phyloP scores from a whole-genome alignment of 37 sponge, comb jelly and placozoan genomes.

The Bolinopsis microptera region DNA sequence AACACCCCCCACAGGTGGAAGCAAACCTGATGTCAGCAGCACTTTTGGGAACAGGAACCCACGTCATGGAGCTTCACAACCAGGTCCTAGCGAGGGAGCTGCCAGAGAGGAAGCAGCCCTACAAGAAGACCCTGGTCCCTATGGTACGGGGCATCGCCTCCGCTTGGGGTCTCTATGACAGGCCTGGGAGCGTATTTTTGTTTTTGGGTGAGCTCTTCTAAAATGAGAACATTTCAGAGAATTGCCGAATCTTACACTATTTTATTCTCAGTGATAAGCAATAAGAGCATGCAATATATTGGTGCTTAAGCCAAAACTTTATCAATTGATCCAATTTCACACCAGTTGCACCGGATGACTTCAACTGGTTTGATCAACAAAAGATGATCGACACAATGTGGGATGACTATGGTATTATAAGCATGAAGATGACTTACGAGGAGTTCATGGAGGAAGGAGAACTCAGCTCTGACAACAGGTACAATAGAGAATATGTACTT shows the following conservation, averaged over 20 bases:
- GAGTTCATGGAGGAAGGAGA: constrained; percentile 2
- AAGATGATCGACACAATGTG: not conserved
- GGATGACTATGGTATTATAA: constrained; percentile 2
- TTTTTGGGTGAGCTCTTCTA: not conserved
- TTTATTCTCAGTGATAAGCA: too few relatives aligned
- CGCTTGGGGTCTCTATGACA: not conserved
- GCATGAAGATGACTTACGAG: constrained; percentile 9
- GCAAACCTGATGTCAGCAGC: constrained; percentile 17
- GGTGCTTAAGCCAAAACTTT: too few relatives aligned
- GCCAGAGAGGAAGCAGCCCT: not conserved
- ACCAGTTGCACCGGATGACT: constrained; percentile 11
- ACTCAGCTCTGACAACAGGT: not conserved
- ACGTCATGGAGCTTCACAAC: constrained; percentile 3
- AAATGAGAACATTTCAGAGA: too few relatives aligned
- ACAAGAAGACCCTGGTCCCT: not conserved
- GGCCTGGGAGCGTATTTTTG: not conserved
- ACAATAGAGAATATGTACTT: not conserved
- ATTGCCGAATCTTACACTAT: too few relatives aligned
- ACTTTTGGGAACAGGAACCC: not conserved
- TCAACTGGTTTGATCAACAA: constrained; percentile 27
- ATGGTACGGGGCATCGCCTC: not conserved
- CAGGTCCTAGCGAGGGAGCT: not conserved
- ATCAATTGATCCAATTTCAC: too few relatives aligned
- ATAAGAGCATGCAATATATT: too few relatives aligned
- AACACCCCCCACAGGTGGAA: not conserved